phyloP scores from a whole-genome alignment of 2,888 invertebrate genomes.

The Sericinus montela region DNA sequence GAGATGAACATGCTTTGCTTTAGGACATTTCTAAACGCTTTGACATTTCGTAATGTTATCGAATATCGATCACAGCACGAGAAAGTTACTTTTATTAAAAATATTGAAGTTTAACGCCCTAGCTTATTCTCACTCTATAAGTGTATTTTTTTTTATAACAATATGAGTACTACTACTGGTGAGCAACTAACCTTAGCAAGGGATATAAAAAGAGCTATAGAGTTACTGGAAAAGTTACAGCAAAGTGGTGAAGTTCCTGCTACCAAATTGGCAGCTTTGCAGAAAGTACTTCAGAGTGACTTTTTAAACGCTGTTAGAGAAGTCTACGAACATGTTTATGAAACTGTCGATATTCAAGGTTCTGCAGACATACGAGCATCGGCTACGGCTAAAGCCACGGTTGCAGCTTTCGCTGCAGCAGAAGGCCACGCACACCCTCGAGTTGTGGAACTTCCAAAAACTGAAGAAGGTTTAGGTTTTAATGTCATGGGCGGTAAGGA shows the following conservation, averaged over 20 bases:
- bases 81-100: background rate
- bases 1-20: too few species aligned
- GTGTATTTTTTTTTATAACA: conserved; percentile 17
- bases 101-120: background rate
- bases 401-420: conserved; percentile 93
- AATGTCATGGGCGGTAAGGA: conserved; percentile 99
- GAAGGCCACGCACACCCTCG: conserved; percentile 99
- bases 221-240: conserved; percentile 95
- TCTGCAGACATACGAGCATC: conserved; percentile 97
- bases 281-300: conserved; percentile 98
- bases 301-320: conserved; percentile 98
- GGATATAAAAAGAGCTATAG: conserved; percentile 97
- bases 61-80: conserved; percentile 11
- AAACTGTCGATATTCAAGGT: conserved; percentile 98
- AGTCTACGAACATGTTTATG: conserved; percentile 99
- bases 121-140: too few species aligned
- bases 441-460: conserved; percentile 98
- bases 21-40: conserved; percentile 4
- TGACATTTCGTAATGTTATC: conserved; percentile 6
- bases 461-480: conserved; percentile 99
- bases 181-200: conserved; percentile 90
- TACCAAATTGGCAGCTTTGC: conserved; percentile 95
- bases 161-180: conserved; percentile 86
- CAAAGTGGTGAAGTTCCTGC: conserved; percentile 98
- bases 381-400: conserved; percentile 98